Evolutionary conservation across 1,140 invertebrate species (phyloP).

Genomic region (Saccostrea glomerata): DNA sequence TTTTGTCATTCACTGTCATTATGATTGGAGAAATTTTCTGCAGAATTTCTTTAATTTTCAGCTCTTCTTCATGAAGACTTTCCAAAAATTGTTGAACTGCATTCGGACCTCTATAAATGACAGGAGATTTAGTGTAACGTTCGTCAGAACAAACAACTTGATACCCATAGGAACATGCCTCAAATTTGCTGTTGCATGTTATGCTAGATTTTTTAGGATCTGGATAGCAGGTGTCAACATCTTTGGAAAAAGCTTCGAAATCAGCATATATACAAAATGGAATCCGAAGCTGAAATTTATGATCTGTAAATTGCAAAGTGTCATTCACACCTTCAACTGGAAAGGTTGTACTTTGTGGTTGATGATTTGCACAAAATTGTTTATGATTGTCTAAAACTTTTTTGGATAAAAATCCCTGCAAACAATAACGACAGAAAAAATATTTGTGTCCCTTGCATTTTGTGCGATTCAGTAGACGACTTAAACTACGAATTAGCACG

Average conservation of each 20-base stretch:
- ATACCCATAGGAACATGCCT: neutral
- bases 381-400: neutral
- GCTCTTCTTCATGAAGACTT: neutral
- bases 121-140: conserved; percentile 9
- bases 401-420: neutral
- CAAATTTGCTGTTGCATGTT: neutral
- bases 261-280: neutral
- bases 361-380: neutral
- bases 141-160: neutral
- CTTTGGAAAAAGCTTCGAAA: neutral
- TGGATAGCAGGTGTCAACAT: neutral
- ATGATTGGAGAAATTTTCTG: neutral
- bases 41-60: neutral
- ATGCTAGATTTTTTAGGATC: neutral
- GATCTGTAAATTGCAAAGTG: neutral
- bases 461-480: neutral
- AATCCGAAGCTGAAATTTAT: neutral
- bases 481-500: neutral
- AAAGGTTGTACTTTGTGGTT: neutral
- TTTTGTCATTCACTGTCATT: neutral
- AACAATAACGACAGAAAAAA: neutral
- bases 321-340: neutral
- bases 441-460: neutral
- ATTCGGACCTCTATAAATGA: neutral
- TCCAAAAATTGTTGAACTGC: neutral